Conservation (phyloP, 2,797 vertebrate species). For the Eupleurogrammus muticus region DNA sequence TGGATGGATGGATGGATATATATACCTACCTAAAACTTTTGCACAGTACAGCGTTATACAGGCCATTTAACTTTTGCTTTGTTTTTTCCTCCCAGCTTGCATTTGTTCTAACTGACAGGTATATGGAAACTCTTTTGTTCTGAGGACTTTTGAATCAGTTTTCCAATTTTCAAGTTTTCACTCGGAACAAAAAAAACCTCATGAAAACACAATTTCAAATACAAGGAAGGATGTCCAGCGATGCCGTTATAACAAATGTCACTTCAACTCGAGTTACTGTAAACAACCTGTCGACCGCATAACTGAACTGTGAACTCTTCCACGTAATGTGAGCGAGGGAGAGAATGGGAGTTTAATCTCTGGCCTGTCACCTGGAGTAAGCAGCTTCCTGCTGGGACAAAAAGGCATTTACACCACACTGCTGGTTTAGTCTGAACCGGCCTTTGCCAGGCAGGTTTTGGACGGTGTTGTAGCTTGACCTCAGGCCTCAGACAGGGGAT, state of each 20-base stretch:
- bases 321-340: conserved; percentile 25
- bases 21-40: no score
- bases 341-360: conserved; percentile 20
- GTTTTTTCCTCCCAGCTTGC: neutral
- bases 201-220: neutral
- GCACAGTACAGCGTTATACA: neutral
- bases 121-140: neutral
- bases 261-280: neutral
- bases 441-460: conserved; percentile 12
- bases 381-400: conserved; percentile 34
- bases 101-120: neutral
- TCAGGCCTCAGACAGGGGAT: conserved; percentile 6
- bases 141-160: no score
- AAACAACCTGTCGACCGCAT: neutral
- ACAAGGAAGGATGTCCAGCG: neutral
- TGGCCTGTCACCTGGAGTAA: conserved; percentile 16
- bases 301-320: neutral
- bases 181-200: no score
- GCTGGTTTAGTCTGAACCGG: conserved; percentile 22
- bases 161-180: neutral
- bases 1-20: no score
- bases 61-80: neutral
- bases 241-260: neutral
- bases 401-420: conserved; percentile 22
- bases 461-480: conserved; percentile 9